phyloP scores from a whole-genome alignment of 2,888 invertebrate species.

The Xanthia icteritia region DNA sequence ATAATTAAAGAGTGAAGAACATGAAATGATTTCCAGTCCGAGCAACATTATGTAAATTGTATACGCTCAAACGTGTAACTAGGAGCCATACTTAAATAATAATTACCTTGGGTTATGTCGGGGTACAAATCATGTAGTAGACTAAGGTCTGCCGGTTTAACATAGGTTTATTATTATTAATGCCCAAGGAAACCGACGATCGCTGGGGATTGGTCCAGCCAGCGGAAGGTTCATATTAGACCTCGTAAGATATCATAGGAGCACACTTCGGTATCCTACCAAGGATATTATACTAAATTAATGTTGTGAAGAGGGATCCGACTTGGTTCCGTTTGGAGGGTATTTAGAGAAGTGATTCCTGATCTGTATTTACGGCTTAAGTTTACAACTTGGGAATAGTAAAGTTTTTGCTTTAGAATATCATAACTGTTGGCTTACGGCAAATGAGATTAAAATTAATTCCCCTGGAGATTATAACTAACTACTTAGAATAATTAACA shows the following conservation, averaged over 20 bases:
- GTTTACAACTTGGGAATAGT: conserved; percentile 62
- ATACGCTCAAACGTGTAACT: conserved; percentile 63
- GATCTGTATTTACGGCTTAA: conserved; percentile 67
- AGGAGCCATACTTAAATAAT: conserved; percentile 69
- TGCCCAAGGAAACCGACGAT: conserved; percentile 64
- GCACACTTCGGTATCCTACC: conserved; percentile 45
- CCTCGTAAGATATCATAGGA: conserved; percentile 64
- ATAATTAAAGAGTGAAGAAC: conserved; percentile 69
- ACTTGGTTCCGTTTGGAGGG: conserved; percentile 43
- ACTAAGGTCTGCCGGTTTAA: conserved; percentile 62
- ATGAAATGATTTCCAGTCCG: conserved; percentile 66
- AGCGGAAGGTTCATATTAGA: conserved; percentile 60
- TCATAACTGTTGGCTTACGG: conserved; percentile 32
- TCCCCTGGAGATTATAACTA: not conserved
- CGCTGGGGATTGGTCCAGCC: conserved; percentile 66
- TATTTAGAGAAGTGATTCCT: conserved; percentile 65
- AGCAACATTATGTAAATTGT: conserved; percentile 69
- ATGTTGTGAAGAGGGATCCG: conserved; percentile 65
- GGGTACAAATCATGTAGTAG: conserved; percentile 70
- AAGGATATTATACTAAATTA: conserved; percentile 67
- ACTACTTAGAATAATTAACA: conserved; percentile 13
- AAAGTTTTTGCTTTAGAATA: conserved; percentile 57
- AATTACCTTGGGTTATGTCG: conserved; percentile 66
- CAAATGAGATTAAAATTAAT: conserved; percentile 35
- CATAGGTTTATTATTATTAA: conserved; percentile 73